A percentile compares a stretch with the other conserved stretches of the same genome.
These are phyloP conservation scores for Vulpes vulpes DNA, from an alignment of 2,113 vertebrate genomes.

Conservation along the genomic window DNA sequence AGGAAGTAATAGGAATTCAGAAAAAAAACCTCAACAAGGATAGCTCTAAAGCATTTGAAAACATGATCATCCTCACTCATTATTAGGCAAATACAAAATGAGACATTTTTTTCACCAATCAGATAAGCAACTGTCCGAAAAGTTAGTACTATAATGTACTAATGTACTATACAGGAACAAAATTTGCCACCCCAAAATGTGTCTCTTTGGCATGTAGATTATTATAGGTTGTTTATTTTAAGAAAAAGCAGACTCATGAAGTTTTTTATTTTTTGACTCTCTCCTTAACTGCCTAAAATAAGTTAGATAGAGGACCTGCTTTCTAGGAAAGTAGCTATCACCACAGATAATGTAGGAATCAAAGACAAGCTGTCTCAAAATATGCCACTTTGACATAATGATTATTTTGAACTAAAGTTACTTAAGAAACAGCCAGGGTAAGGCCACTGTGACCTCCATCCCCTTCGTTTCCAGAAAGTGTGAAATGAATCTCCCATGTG, in stretches of 20 bases:
- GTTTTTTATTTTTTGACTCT: not conserved
- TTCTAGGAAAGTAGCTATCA: not conserved
- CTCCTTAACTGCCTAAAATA: not conserved
- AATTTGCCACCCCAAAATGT: not conserved
- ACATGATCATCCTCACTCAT: not conserved
- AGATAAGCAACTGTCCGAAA: not conserved
- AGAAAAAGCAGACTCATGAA: not conserved
- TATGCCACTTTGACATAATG: not conserved
- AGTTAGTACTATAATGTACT: not conserved
- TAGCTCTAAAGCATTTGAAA: conserved; percentile 10
- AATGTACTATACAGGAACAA: not conserved
- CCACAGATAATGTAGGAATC: not conserved
- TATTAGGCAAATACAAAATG: not conserved
- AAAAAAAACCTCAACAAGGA: not conserved
- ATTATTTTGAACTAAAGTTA: not conserved
- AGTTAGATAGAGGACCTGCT: not conserved
- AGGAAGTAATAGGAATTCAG: not conserved
- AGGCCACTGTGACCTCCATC: not conserved
- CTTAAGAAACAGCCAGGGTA: not conserved
- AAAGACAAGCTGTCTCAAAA: not conserved
- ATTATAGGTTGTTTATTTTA: not conserved
- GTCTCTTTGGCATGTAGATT: not conserved
- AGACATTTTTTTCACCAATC: not conserved
- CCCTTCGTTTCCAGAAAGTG: not conserved
- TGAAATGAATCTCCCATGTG: not conserved